These are phyloP conservation scores for Candoia aspera DNA, from an alignment of 2,113 vertebrate species.

Conservation along the genomic window DNA sequence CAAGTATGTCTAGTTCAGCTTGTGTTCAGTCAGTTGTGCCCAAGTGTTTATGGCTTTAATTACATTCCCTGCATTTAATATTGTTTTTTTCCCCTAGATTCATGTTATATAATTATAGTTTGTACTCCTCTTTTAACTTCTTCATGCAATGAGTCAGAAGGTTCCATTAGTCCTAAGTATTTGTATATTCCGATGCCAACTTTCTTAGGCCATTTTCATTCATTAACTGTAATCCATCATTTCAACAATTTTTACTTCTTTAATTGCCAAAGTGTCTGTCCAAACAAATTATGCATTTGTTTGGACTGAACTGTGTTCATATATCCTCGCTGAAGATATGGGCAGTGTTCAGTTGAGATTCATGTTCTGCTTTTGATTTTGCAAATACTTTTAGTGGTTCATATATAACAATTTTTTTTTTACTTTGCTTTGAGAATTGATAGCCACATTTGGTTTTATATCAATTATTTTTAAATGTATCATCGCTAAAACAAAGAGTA, in stretches of 20 bases:
- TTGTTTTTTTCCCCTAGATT: not conserved
- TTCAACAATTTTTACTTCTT: not conserved
- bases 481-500: not conserved
- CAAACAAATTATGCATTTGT: not conserved
- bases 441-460: not conserved
- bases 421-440: not conserved
- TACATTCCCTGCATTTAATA: not conserved
- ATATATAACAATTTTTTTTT: not conserved
- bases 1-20: not conserved
- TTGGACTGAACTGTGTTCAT: not conserved
- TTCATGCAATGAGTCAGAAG: not conserved
- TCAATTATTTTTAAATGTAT: not conserved
- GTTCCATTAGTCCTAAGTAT: not conserved
- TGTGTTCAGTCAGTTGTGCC: not conserved
- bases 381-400: too few relatives aligned
- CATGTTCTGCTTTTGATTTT: not conserved
- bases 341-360: not conserved
- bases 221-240: not conserved
- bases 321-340: not conserved
- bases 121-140: not conserved
- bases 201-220: not conserved
- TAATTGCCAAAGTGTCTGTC: not conserved
- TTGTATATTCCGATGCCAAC: not conserved
- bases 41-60: not conserved
- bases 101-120: not conserved